Conservation (phyloP, 2,113 vertebrate genomes). For the Stegostoma tigrinum region DNA sequence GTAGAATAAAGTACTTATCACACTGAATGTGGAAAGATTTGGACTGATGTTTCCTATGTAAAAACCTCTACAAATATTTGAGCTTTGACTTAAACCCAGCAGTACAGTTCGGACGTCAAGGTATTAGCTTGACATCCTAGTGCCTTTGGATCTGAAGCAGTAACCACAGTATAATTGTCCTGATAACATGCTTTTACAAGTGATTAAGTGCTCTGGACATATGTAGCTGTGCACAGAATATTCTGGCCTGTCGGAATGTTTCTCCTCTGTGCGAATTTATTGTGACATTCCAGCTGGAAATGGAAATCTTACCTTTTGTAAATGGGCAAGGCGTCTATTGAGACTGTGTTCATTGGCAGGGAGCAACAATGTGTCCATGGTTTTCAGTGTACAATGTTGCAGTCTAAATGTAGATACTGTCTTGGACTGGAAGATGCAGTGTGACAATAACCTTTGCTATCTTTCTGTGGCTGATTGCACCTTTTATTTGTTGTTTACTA, state of each 20-base stretch:
- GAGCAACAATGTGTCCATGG: neutral
- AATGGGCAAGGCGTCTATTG: neutral
- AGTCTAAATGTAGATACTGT: neutral
- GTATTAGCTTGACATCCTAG: neutral
- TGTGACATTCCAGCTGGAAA: neutral
- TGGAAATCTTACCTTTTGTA: neutral
- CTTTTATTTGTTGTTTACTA: neutral
- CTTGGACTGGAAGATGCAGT: neutral
- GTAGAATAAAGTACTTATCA: neutral
- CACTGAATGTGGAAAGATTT: neutral
- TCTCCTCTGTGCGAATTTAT: neutral
- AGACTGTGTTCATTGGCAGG: neutral
- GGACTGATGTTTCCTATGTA: neutral
- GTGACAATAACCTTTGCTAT: neutral
- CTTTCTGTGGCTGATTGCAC: neutral
- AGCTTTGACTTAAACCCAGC: neutral
- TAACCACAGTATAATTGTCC: neutral
- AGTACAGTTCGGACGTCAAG: neutral
- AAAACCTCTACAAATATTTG: neutral
- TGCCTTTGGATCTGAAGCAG: neutral
- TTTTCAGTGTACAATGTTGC: neutral
- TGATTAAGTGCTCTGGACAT: neutral
- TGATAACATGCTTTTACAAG: neutral
- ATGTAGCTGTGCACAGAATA: neutral
- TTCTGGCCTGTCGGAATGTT: neutral